Base-by-base conservation (phyloP, 2,888 invertebrate species). In the Ormyrus thymus region DNA sequence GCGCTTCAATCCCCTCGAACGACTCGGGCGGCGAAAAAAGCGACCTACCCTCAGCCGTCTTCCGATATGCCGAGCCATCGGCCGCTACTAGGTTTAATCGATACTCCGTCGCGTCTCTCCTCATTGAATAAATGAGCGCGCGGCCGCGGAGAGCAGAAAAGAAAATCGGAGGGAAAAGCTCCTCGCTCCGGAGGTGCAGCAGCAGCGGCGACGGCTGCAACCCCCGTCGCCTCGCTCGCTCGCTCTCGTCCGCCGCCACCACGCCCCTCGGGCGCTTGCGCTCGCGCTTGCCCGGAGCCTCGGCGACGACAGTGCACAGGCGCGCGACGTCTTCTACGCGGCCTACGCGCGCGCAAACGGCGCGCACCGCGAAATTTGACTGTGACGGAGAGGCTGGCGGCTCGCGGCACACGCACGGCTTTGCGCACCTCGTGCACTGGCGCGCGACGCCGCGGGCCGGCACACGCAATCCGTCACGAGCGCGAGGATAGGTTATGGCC, bases 291-390 rank as follows among this genome's bases (percentile, higher is more conserved):
- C 13, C 29, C 29, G 29, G 29, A 29, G 29, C 13, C 64, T 11
- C n/a, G 10, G 51, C 64, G 62, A 45, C 72, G 62, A 45, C 29
- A 29, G 50, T 75, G 70, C 76, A 70, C 76, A 70, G 69, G 78
- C 78, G 78, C 78, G 29, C 29, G 29, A 29, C 29, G 29, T 72
- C 72, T 76, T 70, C 76, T 56, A 13, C 70, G 62, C 61, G 76
- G 45, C 69, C 9, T 45, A 43, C 58, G 65, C 64, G 70, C 70
- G 70, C 66, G 58, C 65, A 65, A 13, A 13, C 29, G 43, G 45
- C 51, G 46, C 58, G 68, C 68, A 51, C 76, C 80, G 80, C 80
- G 80, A 80, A 80, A 80, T 80, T 80, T 80, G 76, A 80, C 80
- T 80, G 55, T 29, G 29, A 29, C 29, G 29, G 29, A 1, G 29